Conservation (phyloP, 2,113 vertebrate genomes). For the Rhabdornis inornatus region DNA sequence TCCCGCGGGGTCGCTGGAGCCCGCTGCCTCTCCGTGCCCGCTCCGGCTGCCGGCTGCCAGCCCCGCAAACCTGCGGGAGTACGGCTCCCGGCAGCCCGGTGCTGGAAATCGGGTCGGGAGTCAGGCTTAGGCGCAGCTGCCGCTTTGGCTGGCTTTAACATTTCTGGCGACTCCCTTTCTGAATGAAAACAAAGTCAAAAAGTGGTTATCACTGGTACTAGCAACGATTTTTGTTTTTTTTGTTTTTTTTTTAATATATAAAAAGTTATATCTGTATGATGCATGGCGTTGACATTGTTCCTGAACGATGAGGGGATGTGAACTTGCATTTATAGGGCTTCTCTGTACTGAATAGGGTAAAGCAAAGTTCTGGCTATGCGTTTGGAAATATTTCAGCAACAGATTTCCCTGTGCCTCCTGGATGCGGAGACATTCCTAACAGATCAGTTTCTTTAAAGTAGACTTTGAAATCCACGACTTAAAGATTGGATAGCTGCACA, state of each 20-base stretch:
- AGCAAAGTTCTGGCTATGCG: not conserved
- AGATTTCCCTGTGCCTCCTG: not conserved
- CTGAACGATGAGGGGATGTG: not conserved
- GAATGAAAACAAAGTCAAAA: not conserved
- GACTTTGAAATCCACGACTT: not conserved
- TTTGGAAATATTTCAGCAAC: not conserved
- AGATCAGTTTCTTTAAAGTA: not conserved
- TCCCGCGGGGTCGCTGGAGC: not conserved
- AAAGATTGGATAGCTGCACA: not conserved
- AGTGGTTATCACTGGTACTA: not conserved
- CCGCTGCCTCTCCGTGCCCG: not conserved
- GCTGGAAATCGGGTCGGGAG: not conserved
- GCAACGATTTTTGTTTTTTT: too few relatives aligned
- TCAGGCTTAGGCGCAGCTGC: not conserved
- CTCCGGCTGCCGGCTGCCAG: not conserved
- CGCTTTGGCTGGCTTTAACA: rapidly evolving
- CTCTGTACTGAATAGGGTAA: not conserved
- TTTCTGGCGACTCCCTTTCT: not conserved
- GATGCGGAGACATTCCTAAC: not conserved
- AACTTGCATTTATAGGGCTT: not conserved
- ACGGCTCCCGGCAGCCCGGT: not conserved
- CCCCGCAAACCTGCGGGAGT: not conserved
- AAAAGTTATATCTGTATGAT: not conserved
- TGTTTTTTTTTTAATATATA: not conserved
- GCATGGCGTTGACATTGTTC: not conserved